Conservation (phyloP, 2,888 invertebrate species). For the Pterobdella sp. region DNA sequence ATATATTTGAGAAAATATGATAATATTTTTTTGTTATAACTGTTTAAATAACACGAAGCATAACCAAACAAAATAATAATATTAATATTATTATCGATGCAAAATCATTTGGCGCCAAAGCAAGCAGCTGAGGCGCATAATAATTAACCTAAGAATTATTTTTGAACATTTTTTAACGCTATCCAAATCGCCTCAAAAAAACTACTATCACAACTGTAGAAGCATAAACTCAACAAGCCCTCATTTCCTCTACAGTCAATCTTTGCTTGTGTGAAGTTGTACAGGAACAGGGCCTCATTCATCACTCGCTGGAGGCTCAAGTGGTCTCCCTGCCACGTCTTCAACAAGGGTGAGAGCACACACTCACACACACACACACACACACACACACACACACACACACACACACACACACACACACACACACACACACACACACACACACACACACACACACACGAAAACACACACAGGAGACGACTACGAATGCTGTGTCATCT, state of each 20-base stretch:
- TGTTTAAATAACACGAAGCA: too few relatives aligned
- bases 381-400: conserved; percentile 16
- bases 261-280: conserved; percentile 19
- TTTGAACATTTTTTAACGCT: too few relatives aligned
- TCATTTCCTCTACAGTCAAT: neutral
- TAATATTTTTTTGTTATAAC: too few relatives aligned
- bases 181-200: too few relatives aligned
- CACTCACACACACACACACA: conserved; percentile 13
- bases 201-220: too few relatives aligned
- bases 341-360: conserved; percentile 14
- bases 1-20: too few relatives aligned
- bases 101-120: too few relatives aligned
- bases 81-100: too few relatives aligned
- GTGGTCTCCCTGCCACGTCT: conserved; percentile 14
- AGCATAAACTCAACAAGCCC: too few relatives aligned
- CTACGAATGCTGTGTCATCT: conserved; percentile 24
- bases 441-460: conserved; percentile 16
- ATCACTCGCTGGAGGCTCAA: conserved; percentile 21
- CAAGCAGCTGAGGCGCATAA: too few relatives aligned
- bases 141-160: too few relatives aligned
- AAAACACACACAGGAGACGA: conserved; percentile 17
- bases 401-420: conserved; percentile 16
- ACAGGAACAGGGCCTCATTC: conserved; percentile 13
- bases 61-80: too few relatives aligned
- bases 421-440: conserved; percentile 16